Conservation (phyloP, 2,797 vertebrate species). For the Mormyrops boulengeri region DNA sequence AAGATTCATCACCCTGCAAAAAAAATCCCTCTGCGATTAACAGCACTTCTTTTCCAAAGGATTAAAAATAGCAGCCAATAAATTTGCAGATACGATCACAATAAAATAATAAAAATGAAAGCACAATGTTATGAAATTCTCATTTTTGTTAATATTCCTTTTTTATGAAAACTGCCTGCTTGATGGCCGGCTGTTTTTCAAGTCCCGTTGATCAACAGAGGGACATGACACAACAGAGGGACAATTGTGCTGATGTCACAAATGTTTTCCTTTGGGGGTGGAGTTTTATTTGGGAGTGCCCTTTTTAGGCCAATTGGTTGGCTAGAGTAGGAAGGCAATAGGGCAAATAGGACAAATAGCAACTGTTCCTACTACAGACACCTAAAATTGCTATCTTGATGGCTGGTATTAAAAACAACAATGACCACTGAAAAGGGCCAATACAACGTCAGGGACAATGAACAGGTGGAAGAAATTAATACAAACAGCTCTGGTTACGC, state of each 20-base stretch:
- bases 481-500: background rate
- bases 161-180: background rate
- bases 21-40: slow-evolving; percentile 2
- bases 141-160: background rate
- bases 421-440: background rate
- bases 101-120: background rate
- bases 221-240: background rate
- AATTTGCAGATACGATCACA: background rate
- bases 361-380: background rate
- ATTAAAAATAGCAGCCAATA: background rate
- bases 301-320: background rate
- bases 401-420: background rate
- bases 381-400: background rate
- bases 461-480: slow-evolving; percentile 1
- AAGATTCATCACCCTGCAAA: slow-evolving; percentile 3
- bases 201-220: background rate
- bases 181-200: background rate
- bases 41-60: background rate
- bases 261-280: background rate
- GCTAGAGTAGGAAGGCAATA: background rate
- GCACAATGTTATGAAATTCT: background rate
- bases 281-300: background rate
- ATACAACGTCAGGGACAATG: background rate
- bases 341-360: background rate
- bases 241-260: background rate